Base-by-base conservation (phyloP, 2,113 vertebrate genomes). In the Gavialis gangeticus region DNA sequence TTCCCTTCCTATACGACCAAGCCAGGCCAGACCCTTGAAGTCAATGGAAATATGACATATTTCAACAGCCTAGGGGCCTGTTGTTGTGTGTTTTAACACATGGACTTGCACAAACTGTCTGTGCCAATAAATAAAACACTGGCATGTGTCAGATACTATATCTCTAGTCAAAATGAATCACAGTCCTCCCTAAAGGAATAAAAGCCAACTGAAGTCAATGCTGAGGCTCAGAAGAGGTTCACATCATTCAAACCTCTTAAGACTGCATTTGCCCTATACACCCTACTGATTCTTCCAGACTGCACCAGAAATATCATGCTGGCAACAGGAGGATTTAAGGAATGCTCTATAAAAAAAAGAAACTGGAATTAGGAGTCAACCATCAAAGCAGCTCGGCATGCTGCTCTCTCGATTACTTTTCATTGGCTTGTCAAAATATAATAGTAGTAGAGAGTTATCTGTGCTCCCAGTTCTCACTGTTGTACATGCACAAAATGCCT, bases 41-140 rank as follows among this genome's bases (percentile, higher is more conserved):
- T 59, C 67, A 79, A 75, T 5, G 75, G 84, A 78, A 79, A 37
- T 59, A 84, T 69, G 86, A 67, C 66, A 75, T 73, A 67, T 79
- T 75, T 12, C 1, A 71, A 91, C 91, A 81, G 94, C 75, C 1
- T 84, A 69, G 91, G 46, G 84, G 89, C 92, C 85, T 82, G 85
- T 79, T 94, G 91, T 95, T 85, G 82, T 85, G 88, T 94, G 92
- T 96, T 96, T 82, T 93, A 96, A 91, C 88, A 93, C 92, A 80
- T 34, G 63, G 92, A 79, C 86, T 96, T 86, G 71, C 79, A 85
- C 95, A 95, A 93, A 89, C 91, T 96, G 95, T 71, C 91, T 2
- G 0, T 59, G 83, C 66, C 75, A 25, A 79, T 16, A 25, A 88
- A 85, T 22, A 34, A 82, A 91, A 78, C 94, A 92, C 56, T 60